A percentile compares a stretch with the other conserved stretches of the same genome.
Evolutionary conservation across 2,888 invertebrate genomes (phyloP).

Genomic region (Drosophila tripunctata): DNA sequence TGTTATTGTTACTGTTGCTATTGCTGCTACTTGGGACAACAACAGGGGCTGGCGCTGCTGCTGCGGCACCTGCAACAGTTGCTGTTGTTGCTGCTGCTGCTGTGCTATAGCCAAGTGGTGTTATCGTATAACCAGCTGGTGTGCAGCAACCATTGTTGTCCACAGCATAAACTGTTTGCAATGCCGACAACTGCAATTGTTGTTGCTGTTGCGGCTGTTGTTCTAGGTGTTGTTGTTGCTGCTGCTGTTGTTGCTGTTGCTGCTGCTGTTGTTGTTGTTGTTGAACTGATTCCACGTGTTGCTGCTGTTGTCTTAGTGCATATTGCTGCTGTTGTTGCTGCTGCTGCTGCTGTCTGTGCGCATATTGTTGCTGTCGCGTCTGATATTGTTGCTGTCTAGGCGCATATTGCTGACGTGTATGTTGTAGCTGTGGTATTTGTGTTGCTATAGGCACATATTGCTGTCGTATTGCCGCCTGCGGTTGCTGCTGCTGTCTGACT

Average conservation of each 20-base stretch:
- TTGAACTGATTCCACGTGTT: background rate
- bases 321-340: slow-evolving; percentile 6
- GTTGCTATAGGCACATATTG: slow-evolving; percentile 10
- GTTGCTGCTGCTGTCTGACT: slow-evolving; percentile 6
- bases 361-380: background rate
- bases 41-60: too few species aligned
- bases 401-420: background rate
- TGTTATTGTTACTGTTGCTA: background rate
- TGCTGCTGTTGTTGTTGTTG: slow-evolving; percentile 6
- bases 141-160: slow-evolving; percentile 10
- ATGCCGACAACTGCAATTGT: background rate
- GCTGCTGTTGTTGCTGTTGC: background rate
- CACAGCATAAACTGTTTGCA: slow-evolving; percentile 17
- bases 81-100: background rate
- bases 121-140: slow-evolving; percentile 9
- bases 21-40: background rate
- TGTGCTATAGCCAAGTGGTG: background rate
- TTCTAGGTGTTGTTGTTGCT: background rate
- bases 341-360: background rate
- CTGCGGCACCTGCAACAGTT: background rate
- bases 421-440: too few species aligned
- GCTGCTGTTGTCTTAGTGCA: slow-evolving; percentile 3
- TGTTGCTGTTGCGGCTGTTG: background rate
- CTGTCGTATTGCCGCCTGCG: too few species aligned
- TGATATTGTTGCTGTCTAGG: background rate